These are phyloP conservation scores for Zosterops lateralis DNA, from an alignment of 2,113 vertebrate species.

Conservation along the genomic window DNA sequence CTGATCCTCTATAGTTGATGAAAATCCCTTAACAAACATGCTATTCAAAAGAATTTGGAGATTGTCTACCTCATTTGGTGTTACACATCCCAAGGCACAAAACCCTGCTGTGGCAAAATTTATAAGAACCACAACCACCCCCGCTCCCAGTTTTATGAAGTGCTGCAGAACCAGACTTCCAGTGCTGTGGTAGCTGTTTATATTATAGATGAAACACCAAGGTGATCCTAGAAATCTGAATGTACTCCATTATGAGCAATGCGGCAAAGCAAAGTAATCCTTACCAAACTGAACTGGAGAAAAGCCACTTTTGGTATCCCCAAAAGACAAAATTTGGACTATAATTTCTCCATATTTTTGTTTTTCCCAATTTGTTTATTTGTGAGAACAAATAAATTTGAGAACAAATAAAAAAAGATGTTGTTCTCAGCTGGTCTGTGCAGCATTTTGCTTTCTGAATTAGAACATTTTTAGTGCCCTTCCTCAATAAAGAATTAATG, in stretches of 20 bases:
- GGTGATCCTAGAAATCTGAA: background rate
- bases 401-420: background rate
- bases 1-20: background rate
- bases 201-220: background rate
- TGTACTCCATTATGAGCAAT: background rate
- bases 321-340: background rate
- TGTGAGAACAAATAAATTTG: background rate
- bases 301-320: background rate
- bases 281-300: background rate
- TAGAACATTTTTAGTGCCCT: background rate
- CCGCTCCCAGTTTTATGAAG: background rate
- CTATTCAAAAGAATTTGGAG: background rate
- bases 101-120: background rate
- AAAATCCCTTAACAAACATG: background rate
- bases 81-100: background rate
- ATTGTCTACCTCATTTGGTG: background rate
- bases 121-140: rapidly evolving
- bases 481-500: background rate
- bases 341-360: background rate
- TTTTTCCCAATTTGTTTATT: background rate
- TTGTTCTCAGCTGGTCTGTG: background rate
- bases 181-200: background rate
- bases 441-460: background rate
- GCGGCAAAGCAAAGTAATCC: background rate
- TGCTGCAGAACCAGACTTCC: background rate